These are phyloP conservation scores for Orthosia gothica DNA, from an alignment of 2,888 invertebrate species.

Conservation along the genomic window DNA sequence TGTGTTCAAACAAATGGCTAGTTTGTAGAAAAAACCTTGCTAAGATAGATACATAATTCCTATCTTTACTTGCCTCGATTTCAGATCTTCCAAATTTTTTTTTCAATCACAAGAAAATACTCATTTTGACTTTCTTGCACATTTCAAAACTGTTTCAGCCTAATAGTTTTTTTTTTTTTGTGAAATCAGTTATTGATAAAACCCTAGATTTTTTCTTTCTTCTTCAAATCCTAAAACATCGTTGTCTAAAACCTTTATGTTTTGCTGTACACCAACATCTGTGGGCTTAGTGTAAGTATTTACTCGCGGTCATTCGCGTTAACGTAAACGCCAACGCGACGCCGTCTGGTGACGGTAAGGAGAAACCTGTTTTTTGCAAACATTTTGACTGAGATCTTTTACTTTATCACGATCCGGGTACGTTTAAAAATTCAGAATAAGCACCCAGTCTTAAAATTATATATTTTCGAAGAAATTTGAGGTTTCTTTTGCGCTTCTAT, in stretches of 20 bases:
- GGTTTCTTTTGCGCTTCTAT: background rate
- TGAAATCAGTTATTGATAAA: conserved; percentile 23
- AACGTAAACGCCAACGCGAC: too few relatives aligned
- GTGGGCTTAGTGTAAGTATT: too few relatives aligned
- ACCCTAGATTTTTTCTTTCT: conserved; percentile 26
- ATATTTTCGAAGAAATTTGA: background rate
- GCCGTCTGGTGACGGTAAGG: too few relatives aligned
- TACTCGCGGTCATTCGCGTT: too few relatives aligned
- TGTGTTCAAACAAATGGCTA: conserved; percentile 64
- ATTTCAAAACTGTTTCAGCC: conserved; percentile 6
- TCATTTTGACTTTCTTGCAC: conserved; percentile 26
- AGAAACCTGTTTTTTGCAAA: too few relatives aligned
- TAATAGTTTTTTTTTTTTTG: conserved; percentile 53
- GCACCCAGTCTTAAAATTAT: background rate
- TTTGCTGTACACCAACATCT: conserved; percentile 5
- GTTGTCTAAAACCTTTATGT: conserved; percentile 2
- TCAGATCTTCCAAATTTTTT: conserved; percentile 39
- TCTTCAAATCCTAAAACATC: conserved; percentile 16
- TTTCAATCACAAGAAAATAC: conserved; percentile 40
- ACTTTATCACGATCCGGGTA: too few relatives aligned
- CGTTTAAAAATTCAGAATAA: too few relatives aligned
- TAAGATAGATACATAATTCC: conserved; percentile 14
- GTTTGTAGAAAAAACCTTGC: conserved; percentile 20
- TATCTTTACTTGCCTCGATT: conserved; percentile 18
- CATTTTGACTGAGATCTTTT: too few relatives aligned